Conservation (phyloP, 2,113 vertebrate genomes). For the Muscicapa adusta region DNA sequence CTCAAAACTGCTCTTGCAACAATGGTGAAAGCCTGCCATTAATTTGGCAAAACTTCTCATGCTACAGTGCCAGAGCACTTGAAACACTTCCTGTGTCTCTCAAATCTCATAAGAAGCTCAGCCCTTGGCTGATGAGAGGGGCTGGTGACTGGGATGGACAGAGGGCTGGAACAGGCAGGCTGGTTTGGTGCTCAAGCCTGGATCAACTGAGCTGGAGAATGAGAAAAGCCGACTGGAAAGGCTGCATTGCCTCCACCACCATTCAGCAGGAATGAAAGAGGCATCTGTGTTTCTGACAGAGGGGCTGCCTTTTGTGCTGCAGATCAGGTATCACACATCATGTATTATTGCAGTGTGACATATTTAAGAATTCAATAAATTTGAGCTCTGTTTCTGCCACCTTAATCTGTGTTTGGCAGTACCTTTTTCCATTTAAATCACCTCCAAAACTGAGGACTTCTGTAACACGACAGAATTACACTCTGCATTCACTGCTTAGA, state of each 20-base stretch:
- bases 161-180: neutral
- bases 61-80: neutral
- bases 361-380: constrained; percentile 1
- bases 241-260: neutral
- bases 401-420: neutral
- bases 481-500: neutral
- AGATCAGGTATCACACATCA: neutral
- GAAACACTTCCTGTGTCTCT: neutral
- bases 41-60: neutral
- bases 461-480: neutral
- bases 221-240: neutral
- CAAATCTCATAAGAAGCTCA: neutral
- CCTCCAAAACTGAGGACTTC: neutral
- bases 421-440: neutral
- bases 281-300: neutral
- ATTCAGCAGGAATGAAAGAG: neutral
- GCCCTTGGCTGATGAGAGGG: neutral
- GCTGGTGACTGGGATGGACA: neutral
- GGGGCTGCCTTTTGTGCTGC: neutral
- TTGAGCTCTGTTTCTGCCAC: neutral
- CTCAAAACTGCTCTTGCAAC: neutral
- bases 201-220: neutral
- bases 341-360: neutral
- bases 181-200: neutral
- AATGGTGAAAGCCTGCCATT: neutral